Evolutionary conservation across 2,888 invertebrate genomes (phyloP).

Genomic region (Dorcus hopei): DNA sequence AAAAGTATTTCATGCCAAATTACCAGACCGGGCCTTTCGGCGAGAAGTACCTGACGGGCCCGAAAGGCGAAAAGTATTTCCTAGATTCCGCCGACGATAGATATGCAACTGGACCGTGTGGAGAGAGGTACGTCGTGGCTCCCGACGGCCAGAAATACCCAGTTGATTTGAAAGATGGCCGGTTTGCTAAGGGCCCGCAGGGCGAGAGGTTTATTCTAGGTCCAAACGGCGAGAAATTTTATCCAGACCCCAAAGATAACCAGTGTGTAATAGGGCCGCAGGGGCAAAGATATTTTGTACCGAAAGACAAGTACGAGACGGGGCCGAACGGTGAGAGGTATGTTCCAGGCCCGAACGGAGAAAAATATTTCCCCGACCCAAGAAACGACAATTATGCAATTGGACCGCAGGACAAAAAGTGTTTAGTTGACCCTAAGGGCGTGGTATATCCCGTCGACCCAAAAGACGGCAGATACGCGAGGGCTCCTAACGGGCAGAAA

Average conservation of each 20-base stretch:
- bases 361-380: conserved; percentile 11
- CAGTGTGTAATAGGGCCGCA: neutral
- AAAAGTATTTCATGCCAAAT: conserved; percentile 11
- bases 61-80: conserved; percentile 6
- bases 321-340: conserved; percentile 12
- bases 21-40: conserved; percentile 9
- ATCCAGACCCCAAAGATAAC: conserved; percentile 9
- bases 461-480: conserved; percentile 13
- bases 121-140: conserved; percentile 11
- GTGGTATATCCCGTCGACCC: conserved; percentile 11
- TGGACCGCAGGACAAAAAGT: conserved; percentile 7
- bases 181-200: conserved; percentile 6
- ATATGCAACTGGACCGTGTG: conserved; percentile 9
- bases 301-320: conserved; percentile 10
- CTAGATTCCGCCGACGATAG: conserved; percentile 14
- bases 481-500: conserved; percentile 6
- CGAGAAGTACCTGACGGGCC: conserved; percentile 7
- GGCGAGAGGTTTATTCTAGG: conserved; percentile 9
- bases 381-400: conserved; percentile 14
- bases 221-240: conserved; percentile 13
- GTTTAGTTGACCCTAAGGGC: conserved; percentile 9
- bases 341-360: conserved; percentile 9
- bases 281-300: conserved; percentile 5
- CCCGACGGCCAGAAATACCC: conserved; percentile 10
- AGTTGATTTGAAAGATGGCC: conserved; percentile 12